Base-by-base conservation (phyloP, 2,797 vertebrate genomes). In the Cuniculus paca region DNA sequence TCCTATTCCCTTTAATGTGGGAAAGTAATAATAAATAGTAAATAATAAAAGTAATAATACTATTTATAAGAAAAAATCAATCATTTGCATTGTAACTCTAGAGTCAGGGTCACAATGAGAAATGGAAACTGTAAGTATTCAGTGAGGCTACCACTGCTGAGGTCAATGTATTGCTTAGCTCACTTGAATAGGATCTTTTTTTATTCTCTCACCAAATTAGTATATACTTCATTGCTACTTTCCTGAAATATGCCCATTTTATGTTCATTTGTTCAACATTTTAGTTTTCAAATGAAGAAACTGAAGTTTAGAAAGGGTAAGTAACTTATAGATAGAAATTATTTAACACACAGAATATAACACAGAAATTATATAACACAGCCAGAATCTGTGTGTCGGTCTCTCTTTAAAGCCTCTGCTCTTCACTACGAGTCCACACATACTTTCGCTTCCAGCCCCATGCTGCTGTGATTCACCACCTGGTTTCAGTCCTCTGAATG, bases 241-340 rank as follows among this genome's bases (percentile, higher is more conserved):
- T 13, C 52, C 39, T 61, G 68, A 89, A 87, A 28, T 83, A 93
- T 42, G n/a, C 14, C 50, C 13, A 88, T 45, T 19, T 91, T 80
- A 87, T 68, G 17, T 45, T 65, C 34, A 90, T 26, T 50, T 83
- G 26, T 45, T 94, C 22, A 31, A 70, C 34, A 60, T 36, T 7
- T 28, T 85, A 84, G 78, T 63, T 94, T 95, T 88, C 85, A 95
- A 94, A 58, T 60, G 24, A 80, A 88, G 90, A 87, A 87, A 78
- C 31, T 90, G 63, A 89, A 86, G 79, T 81, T 83, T 70, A 81
- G 36, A 81, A 5, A 91, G 24, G 11, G 72, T 77, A 91, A 91
- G 45, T 92, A 89, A 89, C 28, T 22, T 48, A 81, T n/a, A 84
- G 52, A 52, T 26, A 6, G n/a, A 72, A 90, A 90, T 19, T 92